Conservation (phyloP, 1,140 invertebrate genomes). For the Neomicropteryx cornuta region DNA sequence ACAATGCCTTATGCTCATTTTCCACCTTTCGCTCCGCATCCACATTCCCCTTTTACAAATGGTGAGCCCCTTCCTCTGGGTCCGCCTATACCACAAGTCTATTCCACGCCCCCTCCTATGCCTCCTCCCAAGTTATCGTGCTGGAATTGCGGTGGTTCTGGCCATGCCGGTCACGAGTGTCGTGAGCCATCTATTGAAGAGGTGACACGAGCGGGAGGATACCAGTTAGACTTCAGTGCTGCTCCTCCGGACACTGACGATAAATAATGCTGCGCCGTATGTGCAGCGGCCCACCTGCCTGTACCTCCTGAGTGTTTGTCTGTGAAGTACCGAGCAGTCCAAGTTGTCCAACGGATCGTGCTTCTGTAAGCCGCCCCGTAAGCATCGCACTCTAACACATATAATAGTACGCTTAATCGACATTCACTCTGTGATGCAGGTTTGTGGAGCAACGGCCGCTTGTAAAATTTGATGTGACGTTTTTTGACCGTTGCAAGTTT, state of each 20-base stretch:
- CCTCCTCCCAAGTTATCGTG: conserved; percentile 47
- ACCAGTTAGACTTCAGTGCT: conserved; percentile 46
- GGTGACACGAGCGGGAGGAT: conserved; percentile 56
- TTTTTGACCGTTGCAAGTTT: conserved; percentile 6
- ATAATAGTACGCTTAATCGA: no score
- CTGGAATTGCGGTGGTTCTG: conserved; percentile 66
- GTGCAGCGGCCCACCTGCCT: not conserved
- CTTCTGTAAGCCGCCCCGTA: no score
- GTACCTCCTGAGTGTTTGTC: no score
- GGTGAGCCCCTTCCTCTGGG: conserved; percentile 36
- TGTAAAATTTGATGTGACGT: no score
- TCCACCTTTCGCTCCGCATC: conserved; percentile 30
- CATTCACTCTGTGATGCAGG: no score
- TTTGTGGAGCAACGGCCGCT: no score
- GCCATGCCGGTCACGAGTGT: conserved; percentile 72
- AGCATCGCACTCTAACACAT: no score
- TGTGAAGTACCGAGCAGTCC: no score
- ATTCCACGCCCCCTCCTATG: conserved; percentile 38
- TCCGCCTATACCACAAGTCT: conserved; percentile 30
- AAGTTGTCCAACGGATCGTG: no score
- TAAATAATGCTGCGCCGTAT: conserved; percentile 22
- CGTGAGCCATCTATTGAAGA: conserved; percentile 81
- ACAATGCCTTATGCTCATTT: no score
- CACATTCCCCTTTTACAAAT: conserved; percentile 28
- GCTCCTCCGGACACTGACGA: conserved; percentile 30